These are phyloP conservation scores for Portevinia maculata DNA, from an alignment of 2,888 invertebrate genomes.

Conservation along the genomic window DNA sequence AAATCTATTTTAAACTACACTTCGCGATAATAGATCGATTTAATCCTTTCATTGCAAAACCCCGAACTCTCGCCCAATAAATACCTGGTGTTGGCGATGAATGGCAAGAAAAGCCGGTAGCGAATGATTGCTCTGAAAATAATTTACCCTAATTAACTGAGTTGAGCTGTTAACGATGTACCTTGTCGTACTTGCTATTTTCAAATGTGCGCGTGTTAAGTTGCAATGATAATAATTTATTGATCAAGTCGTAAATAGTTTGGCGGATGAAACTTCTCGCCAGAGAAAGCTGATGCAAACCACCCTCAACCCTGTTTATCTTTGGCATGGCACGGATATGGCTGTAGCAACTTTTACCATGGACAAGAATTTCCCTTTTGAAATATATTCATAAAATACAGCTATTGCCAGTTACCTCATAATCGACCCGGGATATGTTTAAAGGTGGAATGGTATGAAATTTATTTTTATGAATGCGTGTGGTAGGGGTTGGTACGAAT, in stretches of 20 bases:
- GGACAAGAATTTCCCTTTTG: conserved; percentile 32
- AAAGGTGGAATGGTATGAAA: conserved; percentile 29
- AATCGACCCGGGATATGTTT: conserved; percentile 16
- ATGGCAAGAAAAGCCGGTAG: background rate
- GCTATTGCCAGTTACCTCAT: conserved; percentile 42
- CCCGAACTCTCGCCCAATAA: conserved; percentile 30
- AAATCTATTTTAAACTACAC: conserved; percentile 71
- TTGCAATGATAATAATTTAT: conserved; percentile 67
- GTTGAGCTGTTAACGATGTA: conserved; percentile 31
- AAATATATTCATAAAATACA: conserved; percentile 39
- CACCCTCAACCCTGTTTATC: background rate
- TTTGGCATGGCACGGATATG: conserved; percentile 1
- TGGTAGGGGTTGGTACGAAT: conserved; percentile 5
- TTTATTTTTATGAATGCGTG: conserved; percentile 30
- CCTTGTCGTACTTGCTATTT: background rate
- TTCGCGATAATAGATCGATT: conserved; percentile 67
- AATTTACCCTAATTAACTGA: conserved; percentile 53
- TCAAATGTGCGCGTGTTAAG: conserved; percentile 44
- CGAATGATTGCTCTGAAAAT: conserved; percentile 25
- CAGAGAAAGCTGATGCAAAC: background rate
- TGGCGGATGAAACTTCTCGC: conserved; percentile 13
- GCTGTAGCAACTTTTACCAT: background rate
- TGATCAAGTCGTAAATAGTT: conserved; percentile 55
- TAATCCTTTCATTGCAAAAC: conserved; percentile 31
- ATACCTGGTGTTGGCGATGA: background rate